These are phyloP conservation scores for Hymenochirus boettgeri DNA, from an alignment of 2,113 vertebrate genomes.

Conservation along the genomic window DNA sequence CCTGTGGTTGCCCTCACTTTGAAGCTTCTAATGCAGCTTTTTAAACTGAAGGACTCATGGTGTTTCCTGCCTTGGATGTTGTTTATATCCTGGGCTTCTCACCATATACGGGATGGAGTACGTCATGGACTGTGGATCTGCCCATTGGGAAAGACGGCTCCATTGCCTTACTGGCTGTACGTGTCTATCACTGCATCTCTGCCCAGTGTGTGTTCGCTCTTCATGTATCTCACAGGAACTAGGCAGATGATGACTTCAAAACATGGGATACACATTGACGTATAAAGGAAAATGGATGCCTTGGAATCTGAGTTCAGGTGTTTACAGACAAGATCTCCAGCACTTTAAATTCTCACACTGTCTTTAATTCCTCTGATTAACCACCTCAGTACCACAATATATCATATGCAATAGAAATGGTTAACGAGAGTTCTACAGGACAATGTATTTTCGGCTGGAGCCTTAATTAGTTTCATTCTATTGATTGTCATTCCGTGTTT, in stretches of 20 bases:
- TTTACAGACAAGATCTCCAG: constrained; percentile 10
- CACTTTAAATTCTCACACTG: background rate
- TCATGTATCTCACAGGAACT: constrained; percentile 91
- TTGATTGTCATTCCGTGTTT: no score
- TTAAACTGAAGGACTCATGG: constrained; percentile 87
- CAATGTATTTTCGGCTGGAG: no score
- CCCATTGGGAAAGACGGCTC: constrained; percentile 86
- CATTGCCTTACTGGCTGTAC: constrained; percentile 89
- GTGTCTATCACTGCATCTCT: constrained; percentile 83
- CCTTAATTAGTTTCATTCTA: no score
- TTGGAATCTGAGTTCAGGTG: background rate
- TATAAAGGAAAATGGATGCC: constrained; percentile 56
- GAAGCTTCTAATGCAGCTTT: constrained; percentile 78
- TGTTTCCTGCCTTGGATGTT: constrained; percentile 95
- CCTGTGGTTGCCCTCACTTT: constrained; percentile 75
- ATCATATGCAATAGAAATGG: no score
- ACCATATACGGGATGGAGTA: constrained; percentile 86
- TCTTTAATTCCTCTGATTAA: no score
- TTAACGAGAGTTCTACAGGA: no score
- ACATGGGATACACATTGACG: constrained; percentile 82
- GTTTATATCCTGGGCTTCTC: constrained; percentile 87
- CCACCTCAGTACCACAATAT: no score
- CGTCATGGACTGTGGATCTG: constrained; percentile 92
- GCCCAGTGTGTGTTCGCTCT: constrained; percentile 85
- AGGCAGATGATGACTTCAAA: constrained; percentile 86